Base-by-base conservation (phyloP, 1,140 invertebrate genomes). In the Drosophila tropicalis region DNA sequence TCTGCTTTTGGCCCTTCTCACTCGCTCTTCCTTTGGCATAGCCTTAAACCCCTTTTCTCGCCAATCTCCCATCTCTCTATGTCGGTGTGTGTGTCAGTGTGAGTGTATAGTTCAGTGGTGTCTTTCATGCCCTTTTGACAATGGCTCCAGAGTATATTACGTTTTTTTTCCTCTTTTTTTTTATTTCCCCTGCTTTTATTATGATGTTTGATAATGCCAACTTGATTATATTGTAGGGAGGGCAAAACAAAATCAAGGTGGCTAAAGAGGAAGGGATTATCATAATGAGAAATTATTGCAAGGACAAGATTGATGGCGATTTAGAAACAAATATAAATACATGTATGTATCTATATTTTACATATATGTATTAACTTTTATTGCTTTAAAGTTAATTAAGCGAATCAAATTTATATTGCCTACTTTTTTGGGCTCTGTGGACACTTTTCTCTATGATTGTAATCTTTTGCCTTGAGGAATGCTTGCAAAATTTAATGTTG, bases 41-140 rank as follows among this genome's bases (percentile, higher is more conserved):
- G 9, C 15, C 3, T 29, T 39, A 13, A 39, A 39, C 36, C 47
- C 4, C 4, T 12, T 3, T 22, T 4, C 5, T 0, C 7, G 13
- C 4, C 22, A 25, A 10, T 25, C 41, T 7, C 5, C 9, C 12
- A 36, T 19, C 3, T 67, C 1, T 36, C 2, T 1, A 10, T 36
- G 34, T 36, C 9, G 1, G 34, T 36, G 34, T 36, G 34, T 39
- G 9, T 36, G 34, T 36, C 9, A 12, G 34, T 39, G 36, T 39
- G 36, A 13, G 36, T 41, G 55, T 54, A 19, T 72, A 74, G 62
- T 67, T 72, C 32, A 19, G 40, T 58, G 56, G 22, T 36, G 56
- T 39, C n/a, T 22, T 56, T n/a, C 40, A 29, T 36, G 17, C n/a
- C 15, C 63, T 32, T 60, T 32, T 60, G 10, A n/a, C 13, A 29